phyloP scores from a whole-genome alignment of 2,113 vertebrate genomes.

The Choloepus hoffmanni region DNA sequence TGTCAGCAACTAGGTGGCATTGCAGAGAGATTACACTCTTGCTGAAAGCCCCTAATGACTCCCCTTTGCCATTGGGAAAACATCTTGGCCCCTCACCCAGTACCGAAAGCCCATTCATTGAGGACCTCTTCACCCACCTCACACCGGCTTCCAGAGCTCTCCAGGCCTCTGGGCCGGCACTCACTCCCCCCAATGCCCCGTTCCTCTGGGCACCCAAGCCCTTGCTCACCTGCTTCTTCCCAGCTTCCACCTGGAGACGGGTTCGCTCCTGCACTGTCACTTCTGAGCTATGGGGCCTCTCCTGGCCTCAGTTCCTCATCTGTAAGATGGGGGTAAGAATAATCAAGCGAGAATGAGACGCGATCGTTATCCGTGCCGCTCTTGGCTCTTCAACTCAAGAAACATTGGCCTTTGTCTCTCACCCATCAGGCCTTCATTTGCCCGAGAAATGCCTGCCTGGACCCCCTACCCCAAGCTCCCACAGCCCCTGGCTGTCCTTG shows the following conservation, averaged over 20 bases:
- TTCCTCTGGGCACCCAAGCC: background rate
- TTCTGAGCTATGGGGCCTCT: background rate
- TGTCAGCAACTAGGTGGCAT: background rate
- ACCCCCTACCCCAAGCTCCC: background rate
- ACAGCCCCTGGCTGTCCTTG: rapidly evolving
- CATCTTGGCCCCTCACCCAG: background rate
- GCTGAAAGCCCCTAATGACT: background rate
- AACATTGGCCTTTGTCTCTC: background rate
- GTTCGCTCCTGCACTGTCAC: background rate
- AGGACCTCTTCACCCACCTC: background rate
- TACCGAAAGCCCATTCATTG: background rate
- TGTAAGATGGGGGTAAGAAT: background rate
- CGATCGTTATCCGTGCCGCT: background rate
- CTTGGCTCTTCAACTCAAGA: background rate
- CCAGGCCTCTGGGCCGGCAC: background rate
- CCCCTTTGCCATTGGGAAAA: background rate
- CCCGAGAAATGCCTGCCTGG: background rate
- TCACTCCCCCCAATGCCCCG: too few relatives aligned
- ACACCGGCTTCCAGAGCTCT: rapidly evolving
- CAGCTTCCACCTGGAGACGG: background rate
- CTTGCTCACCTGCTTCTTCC: background rate
- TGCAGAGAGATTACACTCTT: background rate
- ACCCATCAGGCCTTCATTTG: background rate
- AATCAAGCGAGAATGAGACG: background rate
- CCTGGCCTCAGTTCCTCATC: background rate